Evolutionary conservation across 2,113 vertebrate genomes (phyloP).

Genomic region (Tragulus kanchil): DNA sequence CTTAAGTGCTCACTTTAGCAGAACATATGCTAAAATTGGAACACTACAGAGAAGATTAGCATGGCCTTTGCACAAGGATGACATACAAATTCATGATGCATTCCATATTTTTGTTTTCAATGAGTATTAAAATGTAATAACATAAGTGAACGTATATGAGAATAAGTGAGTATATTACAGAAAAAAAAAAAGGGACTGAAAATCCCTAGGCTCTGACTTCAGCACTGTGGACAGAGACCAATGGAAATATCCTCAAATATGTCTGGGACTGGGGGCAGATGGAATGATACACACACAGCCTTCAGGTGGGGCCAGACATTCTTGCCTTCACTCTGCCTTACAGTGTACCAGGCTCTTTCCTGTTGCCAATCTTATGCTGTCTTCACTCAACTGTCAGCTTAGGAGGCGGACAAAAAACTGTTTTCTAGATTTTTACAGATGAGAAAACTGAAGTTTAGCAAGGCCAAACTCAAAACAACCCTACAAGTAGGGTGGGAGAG

Average conservation of each 20-base stretch:
- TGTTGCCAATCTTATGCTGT: not conserved
- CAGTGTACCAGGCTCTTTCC: not conserved
- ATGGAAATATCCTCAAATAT: not conserved
- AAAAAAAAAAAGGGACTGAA: not conserved
- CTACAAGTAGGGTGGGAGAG: not conserved
- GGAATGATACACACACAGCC: not conserved
- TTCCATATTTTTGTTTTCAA: conserved; percentile 68
- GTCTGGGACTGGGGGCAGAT: not conserved
- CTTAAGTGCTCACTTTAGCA: not conserved
- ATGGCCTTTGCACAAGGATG: not conserved
- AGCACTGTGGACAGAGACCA: conserved; percentile 81
- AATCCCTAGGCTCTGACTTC: conserved; percentile 62
- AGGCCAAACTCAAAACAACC: conserved; percentile 13
- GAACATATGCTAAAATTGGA: not conserved
- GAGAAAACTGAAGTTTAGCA: conserved; percentile 34
- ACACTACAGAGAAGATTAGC: not conserved
- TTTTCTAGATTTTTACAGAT: conserved; percentile 49
- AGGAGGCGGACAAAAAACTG: not conserved
- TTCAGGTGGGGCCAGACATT: conserved; percentile 7
- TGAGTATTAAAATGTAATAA: conserved; percentile 70
- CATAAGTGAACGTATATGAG: conserved; percentile 19
- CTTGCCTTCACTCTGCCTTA: not conserved
- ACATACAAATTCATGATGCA: not conserved
- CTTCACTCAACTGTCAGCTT: not conserved
- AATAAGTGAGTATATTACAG: conserved; percentile 72